phyloP scores from a whole-genome alignment of 2,113 vertebrate genomes.

The Heteronetta atricapilla region DNA sequence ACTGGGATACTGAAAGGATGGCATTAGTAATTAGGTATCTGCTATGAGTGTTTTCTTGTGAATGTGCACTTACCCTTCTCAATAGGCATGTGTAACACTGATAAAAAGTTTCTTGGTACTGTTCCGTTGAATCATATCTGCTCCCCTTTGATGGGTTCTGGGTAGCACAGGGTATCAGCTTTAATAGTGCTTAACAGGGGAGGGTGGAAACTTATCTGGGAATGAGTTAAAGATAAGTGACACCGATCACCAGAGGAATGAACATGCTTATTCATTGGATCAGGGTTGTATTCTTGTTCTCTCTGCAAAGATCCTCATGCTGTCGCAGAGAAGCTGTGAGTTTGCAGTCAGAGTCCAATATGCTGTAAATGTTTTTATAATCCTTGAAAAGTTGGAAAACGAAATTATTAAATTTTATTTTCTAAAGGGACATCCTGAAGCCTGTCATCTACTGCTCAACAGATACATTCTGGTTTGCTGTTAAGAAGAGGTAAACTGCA shows the following conservation, averaged over 20 bases:
- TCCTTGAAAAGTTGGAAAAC: neutral
- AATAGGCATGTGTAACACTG: neutral
- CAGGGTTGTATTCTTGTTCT: neutral
- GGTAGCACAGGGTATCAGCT: too few relatives aligned
- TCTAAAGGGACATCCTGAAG: neutral
- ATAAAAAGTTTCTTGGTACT: neutral
- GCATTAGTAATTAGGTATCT: neutral
- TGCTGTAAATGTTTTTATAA: neutral
- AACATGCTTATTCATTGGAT: neutral
- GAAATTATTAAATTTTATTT: neutral
- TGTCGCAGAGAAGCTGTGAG: neutral
- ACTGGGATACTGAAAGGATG: neutral
- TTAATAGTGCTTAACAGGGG: neutral
- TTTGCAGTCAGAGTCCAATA: neutral
- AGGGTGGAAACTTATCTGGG: neutral
- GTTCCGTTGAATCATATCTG: neutral
- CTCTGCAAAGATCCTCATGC: neutral
- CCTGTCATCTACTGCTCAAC: neutral
- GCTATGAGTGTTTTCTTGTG: neutral
- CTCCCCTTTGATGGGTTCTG: neutral
- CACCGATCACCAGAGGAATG: neutral
- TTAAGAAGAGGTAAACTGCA: neutral
- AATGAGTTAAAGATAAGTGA: neutral
- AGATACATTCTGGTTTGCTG: neutral
- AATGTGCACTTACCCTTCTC: neutral